Evolutionary conservation across 2,797 vertebrate species (phyloP), one percentile per base, ranked within the genome.

Genomic region (Chelidonichthys spinosus): DNA sequence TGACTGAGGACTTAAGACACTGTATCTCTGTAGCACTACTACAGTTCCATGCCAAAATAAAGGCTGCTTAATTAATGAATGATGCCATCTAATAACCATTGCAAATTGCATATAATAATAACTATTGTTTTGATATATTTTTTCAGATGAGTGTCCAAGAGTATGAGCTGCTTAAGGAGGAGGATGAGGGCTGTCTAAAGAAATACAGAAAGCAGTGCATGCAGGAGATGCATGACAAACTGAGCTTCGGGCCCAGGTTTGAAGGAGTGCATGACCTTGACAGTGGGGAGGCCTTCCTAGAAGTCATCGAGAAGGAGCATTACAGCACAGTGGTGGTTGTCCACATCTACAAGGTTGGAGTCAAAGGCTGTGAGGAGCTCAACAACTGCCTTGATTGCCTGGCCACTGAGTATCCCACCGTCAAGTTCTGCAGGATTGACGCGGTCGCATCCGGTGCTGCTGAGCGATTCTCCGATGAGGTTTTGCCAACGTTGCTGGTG

Each of bases 351-450:
- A 97, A 98, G 85, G 87, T 94, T 0, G 95, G 93, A 2, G 65
- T 98, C 72, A 96, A 95, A 87, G 97, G 96, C 56, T 99, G 98
- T 0, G 95, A 97, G 3, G 93, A 95, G 6, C 95, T 99, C 63
- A 98, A 98, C 91, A 95, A 74, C 79, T 98, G 96, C 87, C 86
- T 99, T 32, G 91, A 93, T 52, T 97, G 96, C 85, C 94, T 99
- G 86, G 96, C 97, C 0, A 81, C 90, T 0, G 97, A 99, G 84
- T 98, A 98, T 55, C 92, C 97, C 55, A 95, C 92, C 0, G 96
- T 98, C 4, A 99, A 96, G 90, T 99, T 99, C 90, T 99, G 98
- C 95, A 96, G 96, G 92, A 98, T 99, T 79, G 96, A 95, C 65
- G 96, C 97, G 6, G 95, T 95, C 0, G 69, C 95, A 15, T 97